Percentiles rank a stretch among this genome's conserved stretches.
These are phyloP conservation scores for Protobothrops flavoviridis DNA, from an alignment of 2,113 vertebrate genomes.

Conservation along the genomic window DNA sequence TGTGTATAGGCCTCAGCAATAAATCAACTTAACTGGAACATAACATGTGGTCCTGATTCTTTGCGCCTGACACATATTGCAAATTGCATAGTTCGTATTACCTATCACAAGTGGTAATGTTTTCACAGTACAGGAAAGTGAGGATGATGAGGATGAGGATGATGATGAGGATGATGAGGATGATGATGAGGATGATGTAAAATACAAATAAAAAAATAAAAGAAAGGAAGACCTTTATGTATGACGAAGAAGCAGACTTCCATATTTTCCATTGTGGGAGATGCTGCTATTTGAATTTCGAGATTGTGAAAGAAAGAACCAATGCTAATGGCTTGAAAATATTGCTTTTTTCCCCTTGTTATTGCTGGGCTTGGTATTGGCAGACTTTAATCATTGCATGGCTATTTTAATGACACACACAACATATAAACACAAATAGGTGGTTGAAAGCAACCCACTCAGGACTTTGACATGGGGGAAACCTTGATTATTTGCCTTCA, in stretches of 20 bases:
- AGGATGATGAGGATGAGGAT: too few relatives aligned
- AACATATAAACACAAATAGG: background rate
- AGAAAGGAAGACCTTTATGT: background rate
- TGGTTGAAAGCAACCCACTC: background rate
- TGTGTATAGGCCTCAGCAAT: too few relatives aligned
- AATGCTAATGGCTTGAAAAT: background rate
- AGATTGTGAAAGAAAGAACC: background rate
- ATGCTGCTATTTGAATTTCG: background rate
- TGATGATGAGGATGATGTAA: background rate
- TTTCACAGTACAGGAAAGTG: background rate
- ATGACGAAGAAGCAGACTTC: background rate
- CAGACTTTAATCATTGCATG: background rate
- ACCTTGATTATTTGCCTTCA: background rate
- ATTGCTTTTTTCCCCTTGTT: background rate
- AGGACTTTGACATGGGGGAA: background rate
- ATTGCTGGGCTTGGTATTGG: background rate
- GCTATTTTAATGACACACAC: background rate
- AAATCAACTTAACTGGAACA: too few relatives aligned
- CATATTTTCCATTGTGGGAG: background rate
- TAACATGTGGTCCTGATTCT: too few relatives aligned
- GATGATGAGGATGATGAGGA: too few relatives aligned
- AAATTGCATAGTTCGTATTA: background rate
- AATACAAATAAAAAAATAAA: background rate
- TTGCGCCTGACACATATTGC: background rate
- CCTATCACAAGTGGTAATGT: background rate